Evolutionary conservation across 2,888 invertebrate species (phyloP).

Genomic region (Agrochola lychnidis): DNA sequence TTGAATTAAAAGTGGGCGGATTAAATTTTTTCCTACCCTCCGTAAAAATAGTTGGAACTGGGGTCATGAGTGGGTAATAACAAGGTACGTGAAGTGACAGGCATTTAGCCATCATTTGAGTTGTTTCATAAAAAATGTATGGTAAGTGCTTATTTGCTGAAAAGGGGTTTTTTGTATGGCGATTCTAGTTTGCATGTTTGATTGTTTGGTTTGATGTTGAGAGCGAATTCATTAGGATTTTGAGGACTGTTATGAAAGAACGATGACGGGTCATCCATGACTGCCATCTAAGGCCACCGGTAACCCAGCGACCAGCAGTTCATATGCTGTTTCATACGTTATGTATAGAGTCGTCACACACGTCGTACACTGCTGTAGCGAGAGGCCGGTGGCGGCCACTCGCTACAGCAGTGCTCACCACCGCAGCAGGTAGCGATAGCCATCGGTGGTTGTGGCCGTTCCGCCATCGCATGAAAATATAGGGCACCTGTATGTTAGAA

Average conservation of each 20-base stretch:
- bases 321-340: too few species aligned
- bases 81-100: conserved; percentile 82
- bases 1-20: conserved; percentile 89
- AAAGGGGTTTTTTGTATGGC: conserved; percentile 43
- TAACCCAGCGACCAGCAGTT: too few species aligned
- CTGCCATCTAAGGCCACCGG: too few species aligned
- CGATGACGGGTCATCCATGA: not conserved
- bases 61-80: conserved; percentile 86
- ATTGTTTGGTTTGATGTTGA: conserved; percentile 34
- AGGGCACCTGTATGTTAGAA: not conserved
- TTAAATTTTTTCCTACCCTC: conserved; percentile 74
- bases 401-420: too few species aligned
- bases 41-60: conserved; percentile 72
- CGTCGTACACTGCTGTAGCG: too few species aligned
- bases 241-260: not conserved
- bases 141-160: conserved; percentile 51
- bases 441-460: too few species aligned
- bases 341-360: too few species aligned
- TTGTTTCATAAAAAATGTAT: conserved; percentile 46
- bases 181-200: conserved; percentile 46
- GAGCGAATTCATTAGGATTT: conserved; percentile 21
- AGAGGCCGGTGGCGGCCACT: too few species aligned
- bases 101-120: conserved; percentile 78
- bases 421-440: too few species aligned
- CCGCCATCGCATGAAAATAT: not conserved